Conservation (phyloP, 1,140 invertebrate species). For the Marisa cornuarietis region DNA sequence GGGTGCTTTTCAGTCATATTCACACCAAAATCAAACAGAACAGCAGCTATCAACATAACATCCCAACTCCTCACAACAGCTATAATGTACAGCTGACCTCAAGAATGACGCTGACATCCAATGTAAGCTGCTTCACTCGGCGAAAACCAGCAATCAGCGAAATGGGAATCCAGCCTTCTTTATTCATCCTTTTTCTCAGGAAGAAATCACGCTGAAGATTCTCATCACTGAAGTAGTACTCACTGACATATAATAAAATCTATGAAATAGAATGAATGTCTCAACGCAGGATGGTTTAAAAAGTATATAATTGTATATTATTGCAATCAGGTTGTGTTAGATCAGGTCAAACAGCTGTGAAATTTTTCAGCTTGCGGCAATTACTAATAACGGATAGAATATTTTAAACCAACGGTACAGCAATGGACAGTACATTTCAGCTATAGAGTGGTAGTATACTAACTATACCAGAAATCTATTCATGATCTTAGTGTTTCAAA, state of each 20-base stretch:
- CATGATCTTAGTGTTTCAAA: too few species aligned
- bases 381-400: too few species aligned
- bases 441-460: too few species aligned
- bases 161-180: conserved; percentile 91
- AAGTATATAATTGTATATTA: neutral
- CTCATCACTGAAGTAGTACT: conserved; percentile 99
- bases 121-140: conserved; percentile 87
- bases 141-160: conserved; percentile 95
- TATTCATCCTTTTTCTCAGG: conserved; percentile 94
- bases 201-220: conserved; percentile 97
- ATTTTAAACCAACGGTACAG: too few species aligned
- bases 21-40: neutral
- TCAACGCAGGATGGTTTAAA: neutral
- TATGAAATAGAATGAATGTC: conserved; percentile 21
- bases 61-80: too few species aligned
- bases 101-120: conserved; percentile 82
- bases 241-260: conserved; percentile 74
- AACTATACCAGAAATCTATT: too few species aligned
- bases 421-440: too few species aligned
- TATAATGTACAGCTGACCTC: conserved; percentile 37
- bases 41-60: too few species aligned
- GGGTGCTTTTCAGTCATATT: neutral
- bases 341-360: neutral
- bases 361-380: too few species aligned
- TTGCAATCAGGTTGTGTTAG: too few species aligned